These are phyloP conservation scores for Catocala fraxini DNA, from an alignment of 2,888 invertebrate genomes.

Conservation along the genomic window DNA sequence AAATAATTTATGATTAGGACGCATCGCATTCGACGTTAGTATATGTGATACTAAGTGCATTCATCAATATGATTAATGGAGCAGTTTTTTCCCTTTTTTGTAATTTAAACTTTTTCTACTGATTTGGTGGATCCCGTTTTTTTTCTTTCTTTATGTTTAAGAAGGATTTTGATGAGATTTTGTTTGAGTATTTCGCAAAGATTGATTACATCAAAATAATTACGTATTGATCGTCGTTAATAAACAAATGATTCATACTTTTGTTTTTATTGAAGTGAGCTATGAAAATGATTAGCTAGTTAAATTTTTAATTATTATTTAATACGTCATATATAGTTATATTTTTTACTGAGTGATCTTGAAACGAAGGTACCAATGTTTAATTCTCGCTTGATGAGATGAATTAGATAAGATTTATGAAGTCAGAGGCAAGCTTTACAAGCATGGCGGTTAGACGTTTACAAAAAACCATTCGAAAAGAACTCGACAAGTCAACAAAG, in stretches of 20 bases:
- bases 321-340: constrained; percentile 40
- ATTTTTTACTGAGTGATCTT: constrained; percentile 54
- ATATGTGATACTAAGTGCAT: constrained; percentile 72
- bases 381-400: constrained; percentile 72
- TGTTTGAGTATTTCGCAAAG: constrained; percentile 68
- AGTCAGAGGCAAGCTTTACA: constrained; percentile 77
- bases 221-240: constrained; percentile 57
- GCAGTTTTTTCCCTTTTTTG: constrained; percentile 62
- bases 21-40: constrained; percentile 59
- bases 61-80: constrained; percentile 82
- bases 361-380: constrained; percentile 60
- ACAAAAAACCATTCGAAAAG: constrained; percentile 79
- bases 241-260: constrained; percentile 43
- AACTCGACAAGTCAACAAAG: constrained; percentile 84
- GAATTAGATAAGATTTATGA: constrained; percentile 81
- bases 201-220: constrained; percentile 66
- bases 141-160: constrained; percentile 62
- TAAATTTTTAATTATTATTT: constrained; percentile 11
- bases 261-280: constrained; percentile 36
- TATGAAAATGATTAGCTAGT: constrained; percentile 45
- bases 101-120: constrained; percentile 66
- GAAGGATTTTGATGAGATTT: constrained; percentile 66
- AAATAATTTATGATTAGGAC: constrained; percentile 56
- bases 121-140: constrained; percentile 58
- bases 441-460: constrained; percentile 72